These are phyloP conservation scores for Glyptemys insculpta DNA, from an alignment of 2,797 vertebrate species.

Conservation along the genomic window DNA sequence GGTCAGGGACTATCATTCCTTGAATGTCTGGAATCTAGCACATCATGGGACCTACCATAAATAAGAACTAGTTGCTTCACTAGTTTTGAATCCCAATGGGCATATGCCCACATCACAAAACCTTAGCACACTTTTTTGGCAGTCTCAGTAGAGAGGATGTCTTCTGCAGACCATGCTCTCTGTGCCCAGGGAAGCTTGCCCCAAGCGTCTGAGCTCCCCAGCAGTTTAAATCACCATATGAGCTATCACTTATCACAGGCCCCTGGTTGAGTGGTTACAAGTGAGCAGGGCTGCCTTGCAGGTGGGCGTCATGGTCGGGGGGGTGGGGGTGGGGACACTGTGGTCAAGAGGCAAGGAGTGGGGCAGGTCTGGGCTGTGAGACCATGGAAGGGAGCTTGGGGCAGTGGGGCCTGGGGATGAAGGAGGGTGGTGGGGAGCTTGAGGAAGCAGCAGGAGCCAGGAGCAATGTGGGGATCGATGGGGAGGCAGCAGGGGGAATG, in stretches of 20 bases:
- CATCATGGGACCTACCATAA: not conserved
- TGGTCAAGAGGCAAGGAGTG: not conserved
- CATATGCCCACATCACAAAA: not conserved
- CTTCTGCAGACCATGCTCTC: not conserved
- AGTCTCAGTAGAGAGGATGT: not conserved
- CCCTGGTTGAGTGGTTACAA: not conserved
- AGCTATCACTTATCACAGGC: not conserved
- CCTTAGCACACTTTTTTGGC: not conserved
- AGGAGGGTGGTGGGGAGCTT: no score
- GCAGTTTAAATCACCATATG: not conserved
- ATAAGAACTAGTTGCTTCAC: not conserved
- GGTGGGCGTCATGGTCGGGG: not conserved
- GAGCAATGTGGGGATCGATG: not conserved
- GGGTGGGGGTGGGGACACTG: fast-evolving
- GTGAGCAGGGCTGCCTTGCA: not conserved
- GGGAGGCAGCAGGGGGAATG: not conserved
- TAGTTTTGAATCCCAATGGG: not conserved
- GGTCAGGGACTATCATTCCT: not conserved
- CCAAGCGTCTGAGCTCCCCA: not conserved
- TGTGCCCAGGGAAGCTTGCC: not conserved
- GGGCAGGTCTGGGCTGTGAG: not conserved
- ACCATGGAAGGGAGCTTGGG: not conserved
- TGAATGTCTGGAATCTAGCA: not conserved
- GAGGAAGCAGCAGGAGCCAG: no score
- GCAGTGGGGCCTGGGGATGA: not conserved